Evolutionary conservation across 2,113 vertebrate genomes (phyloP).

Genomic region (Lathamus discolor): DNA sequence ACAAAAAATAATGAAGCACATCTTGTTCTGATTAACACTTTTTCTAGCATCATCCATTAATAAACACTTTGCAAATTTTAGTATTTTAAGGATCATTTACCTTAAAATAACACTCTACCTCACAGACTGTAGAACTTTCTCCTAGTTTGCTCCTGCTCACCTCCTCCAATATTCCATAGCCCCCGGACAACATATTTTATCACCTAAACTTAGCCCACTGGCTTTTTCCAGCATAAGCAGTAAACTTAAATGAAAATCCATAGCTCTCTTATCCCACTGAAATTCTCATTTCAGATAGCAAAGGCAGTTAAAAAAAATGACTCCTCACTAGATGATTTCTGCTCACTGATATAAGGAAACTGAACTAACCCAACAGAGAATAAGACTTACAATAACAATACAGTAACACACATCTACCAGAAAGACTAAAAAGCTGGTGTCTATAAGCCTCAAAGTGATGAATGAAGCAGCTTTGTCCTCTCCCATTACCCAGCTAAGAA

Average conservation of each 20-base stretch:
- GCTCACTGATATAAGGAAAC: neutral
- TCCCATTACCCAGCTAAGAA: neutral
- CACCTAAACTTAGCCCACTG: slow-evolving; percentile 14
- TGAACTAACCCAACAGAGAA: neutral
- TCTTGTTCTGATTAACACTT: neutral
- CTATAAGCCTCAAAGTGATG: neutral
- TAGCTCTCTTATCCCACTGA: neutral
- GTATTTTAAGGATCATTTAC: neutral
- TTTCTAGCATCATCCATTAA: neutral
- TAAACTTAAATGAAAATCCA: neutral
- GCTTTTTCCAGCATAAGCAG: neutral
- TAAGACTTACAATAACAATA: neutral
- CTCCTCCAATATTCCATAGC: neutral
- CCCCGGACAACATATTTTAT: slow-evolving; percentile 3
- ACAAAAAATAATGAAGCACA: neutral
- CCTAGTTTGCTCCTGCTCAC: neutral
- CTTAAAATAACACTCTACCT: neutral
- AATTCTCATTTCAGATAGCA: slow-evolving; percentile 15
- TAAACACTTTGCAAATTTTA: neutral
- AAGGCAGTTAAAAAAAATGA: neutral
- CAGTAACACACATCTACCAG: neutral
- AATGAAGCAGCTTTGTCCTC: neutral
- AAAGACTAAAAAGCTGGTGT: neutral
- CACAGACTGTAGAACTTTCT: neutral
- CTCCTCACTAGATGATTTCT: neutral